A percentile compares a stretch with the other conserved stretches of the same genome.
Conservation (phyloP, 2,113 vertebrate species). For the Drymodes brunneopygia region DNA sequence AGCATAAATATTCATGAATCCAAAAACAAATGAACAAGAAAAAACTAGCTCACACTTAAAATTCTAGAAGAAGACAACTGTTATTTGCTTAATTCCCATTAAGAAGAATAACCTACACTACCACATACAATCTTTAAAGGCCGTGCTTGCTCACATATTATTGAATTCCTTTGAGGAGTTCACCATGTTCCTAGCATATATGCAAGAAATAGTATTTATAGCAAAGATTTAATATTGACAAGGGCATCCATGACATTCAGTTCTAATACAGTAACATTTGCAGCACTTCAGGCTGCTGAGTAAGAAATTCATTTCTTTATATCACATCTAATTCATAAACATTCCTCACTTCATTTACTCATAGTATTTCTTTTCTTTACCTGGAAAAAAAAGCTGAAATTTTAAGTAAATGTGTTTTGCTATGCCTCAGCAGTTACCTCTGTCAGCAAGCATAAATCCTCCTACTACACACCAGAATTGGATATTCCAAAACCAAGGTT, state of each 20-base stretch:
- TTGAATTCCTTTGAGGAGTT: neutral
- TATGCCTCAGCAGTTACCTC: conserved; percentile 12
- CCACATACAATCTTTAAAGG: neutral
- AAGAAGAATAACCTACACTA: neutral
- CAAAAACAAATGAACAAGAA: neutral
- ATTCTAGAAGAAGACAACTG: neutral
- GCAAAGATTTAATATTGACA: neutral
- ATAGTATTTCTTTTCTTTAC: conserved; percentile 29
- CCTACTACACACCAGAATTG: neutral
- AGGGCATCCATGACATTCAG: neutral
- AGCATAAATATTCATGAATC: neutral
- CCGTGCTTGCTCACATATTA: neutral
- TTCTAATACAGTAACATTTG: neutral
- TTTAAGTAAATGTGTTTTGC: conserved; percentile 7
- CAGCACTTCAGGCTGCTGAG: conserved; percentile 1
- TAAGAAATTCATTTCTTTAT: conserved; percentile 30
- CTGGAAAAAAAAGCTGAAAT: neutral
- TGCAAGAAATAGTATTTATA: neutral
- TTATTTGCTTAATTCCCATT: neutral
- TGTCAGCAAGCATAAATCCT: conserved; percentile 54
- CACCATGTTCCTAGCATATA: neutral
- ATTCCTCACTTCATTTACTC: conserved; percentile 36
- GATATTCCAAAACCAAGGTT: neutral
- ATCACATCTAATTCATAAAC: conserved; percentile 24
- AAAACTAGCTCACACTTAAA: neutral